A percentile compares a stretch with the other conserved stretches of the same genome.
Evolutionary conservation across 2,888 invertebrate genomes (phyloP).

Genomic region (Cheilosia vulpina): DNA sequence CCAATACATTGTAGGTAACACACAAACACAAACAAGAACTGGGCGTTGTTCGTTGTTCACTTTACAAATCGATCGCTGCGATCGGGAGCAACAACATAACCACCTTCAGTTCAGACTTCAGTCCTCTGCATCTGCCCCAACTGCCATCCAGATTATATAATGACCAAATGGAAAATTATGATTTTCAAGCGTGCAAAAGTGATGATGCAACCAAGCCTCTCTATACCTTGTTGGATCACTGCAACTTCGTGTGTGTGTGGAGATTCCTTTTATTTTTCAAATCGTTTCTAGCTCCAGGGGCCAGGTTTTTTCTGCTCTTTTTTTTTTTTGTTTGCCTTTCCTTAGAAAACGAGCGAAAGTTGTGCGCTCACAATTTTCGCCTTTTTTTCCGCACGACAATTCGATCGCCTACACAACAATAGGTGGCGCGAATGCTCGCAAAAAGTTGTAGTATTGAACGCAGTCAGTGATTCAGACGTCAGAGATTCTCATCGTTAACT

Average conservation of each 20-base stretch:
- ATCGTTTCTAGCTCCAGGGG: constrained; percentile 40
- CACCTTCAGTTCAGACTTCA: constrained; percentile 7
- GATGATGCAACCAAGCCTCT: constrained; percentile 50
- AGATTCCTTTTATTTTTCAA: constrained; percentile 62
- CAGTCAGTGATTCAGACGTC: constrained; percentile 11
- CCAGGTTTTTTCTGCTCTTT: constrained; percentile 44
- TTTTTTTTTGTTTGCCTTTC: not conserved
- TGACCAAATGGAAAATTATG: constrained; percentile 63
- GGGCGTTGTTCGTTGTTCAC: constrained; percentile 47
- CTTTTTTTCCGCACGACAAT: constrained; percentile 60
- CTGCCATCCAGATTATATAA: constrained; percentile 47
- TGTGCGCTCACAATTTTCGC: constrained; percentile 33
- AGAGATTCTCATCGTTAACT: constrained; percentile 37
- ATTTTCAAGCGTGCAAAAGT: constrained; percentile 62
- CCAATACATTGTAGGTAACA: not conserved
- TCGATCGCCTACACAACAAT: constrained; percentile 59
- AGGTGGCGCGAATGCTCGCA: constrained; percentile 10
- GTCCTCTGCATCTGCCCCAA: constrained; percentile 8
- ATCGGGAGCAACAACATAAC: constrained; percentile 70
- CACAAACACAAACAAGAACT: constrained; percentile 29
- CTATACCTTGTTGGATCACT: constrained; percentile 14
- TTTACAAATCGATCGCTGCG: constrained; percentile 47
- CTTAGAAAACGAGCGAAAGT: constrained; percentile 61
- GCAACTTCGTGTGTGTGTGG: constrained; percentile 11
- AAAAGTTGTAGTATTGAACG: constrained; percentile 20